A percentile compares a stretch with the other conserved stretches of the same genome.
Evolutionary conservation across 2,797 vertebrate genomes (phyloP).

Genomic region (Tapirus indicus): DNA sequence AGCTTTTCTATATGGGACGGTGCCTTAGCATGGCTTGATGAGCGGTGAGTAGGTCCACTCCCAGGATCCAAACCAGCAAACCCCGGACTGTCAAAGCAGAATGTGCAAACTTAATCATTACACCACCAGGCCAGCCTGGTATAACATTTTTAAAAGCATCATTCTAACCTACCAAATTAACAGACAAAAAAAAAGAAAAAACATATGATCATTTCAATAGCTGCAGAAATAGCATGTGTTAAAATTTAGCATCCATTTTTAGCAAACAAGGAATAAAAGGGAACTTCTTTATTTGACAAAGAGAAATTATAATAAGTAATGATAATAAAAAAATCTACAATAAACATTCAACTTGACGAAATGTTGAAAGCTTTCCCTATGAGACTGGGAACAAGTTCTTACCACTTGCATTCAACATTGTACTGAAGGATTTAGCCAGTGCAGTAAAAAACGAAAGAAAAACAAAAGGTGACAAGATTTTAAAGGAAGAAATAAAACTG

Average conservation of each 20-base stretch:
- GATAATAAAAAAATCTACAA: not conserved
- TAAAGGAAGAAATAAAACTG: not conserved
- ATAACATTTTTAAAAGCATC: not conserved
- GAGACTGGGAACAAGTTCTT: not conserved
- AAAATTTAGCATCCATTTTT: not conserved
- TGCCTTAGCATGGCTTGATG: no score
- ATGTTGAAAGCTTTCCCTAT: not conserved
- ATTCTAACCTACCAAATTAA: not conserved
- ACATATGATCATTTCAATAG: not conserved
- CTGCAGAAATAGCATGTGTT: not conserved
- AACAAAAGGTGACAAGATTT: not conserved
- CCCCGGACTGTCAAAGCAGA: no score
- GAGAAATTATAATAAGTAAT: not conserved
- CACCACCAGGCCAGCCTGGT: no score
- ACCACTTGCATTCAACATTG: not conserved
- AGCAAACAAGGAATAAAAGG: not conserved
- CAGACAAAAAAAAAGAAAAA: not conserved
- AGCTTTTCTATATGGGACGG: no score
- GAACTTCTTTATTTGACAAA: not conserved
- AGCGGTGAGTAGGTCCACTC: no score
- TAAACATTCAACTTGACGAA: not conserved
- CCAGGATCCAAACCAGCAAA: no score
- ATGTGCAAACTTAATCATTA: no score
- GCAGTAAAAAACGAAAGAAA: not conserved
- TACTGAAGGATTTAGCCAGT: not conserved